Evolutionary conservation across 2,113 vertebrate species (phyloP).

Genomic region (Salvelinus sp.): DNA sequence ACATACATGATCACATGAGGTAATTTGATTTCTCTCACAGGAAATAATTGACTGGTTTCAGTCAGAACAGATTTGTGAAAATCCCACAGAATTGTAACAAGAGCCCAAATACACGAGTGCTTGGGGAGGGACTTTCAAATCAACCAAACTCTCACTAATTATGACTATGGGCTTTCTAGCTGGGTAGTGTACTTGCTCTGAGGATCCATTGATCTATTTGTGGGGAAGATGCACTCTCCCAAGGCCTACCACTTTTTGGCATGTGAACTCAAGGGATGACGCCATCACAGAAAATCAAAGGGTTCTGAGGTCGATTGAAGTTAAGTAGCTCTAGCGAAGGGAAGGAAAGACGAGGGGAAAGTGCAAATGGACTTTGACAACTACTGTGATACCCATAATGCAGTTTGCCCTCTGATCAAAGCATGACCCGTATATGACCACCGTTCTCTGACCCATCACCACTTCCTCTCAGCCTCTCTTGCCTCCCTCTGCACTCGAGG

Average conservation of each 20-base stretch:
- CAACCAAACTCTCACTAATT: conserved; percentile 5
- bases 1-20: too few species aligned
- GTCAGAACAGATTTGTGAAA: too few species aligned
- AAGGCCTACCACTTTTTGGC: conserved; percentile 36
- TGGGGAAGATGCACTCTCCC: conserved; percentile 40
- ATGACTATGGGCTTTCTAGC: conserved; percentile 7
- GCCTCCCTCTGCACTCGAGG: neutral
- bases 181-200: too few species aligned
- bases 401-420: conserved; percentile 20
- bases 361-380: conserved; percentile 29
- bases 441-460: neutral
- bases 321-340: conserved; percentile 66
- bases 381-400: conserved; percentile 17
- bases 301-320: conserved; percentile 63
- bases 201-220: conserved; percentile 57
- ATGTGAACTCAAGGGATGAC: conserved; percentile 57
- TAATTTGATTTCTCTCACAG: neutral
- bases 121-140: neutral
- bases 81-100: too few species aligned
- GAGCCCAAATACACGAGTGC: too few species aligned
- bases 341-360: conserved; percentile 32
- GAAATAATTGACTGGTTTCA: neutral
- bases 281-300: conserved; percentile 67
- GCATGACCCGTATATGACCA: neutral
- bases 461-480: neutral